Evolutionary conservation across 1,140 invertebrate species (phyloP).

Genomic region (Apis laboriosa): DNA sequence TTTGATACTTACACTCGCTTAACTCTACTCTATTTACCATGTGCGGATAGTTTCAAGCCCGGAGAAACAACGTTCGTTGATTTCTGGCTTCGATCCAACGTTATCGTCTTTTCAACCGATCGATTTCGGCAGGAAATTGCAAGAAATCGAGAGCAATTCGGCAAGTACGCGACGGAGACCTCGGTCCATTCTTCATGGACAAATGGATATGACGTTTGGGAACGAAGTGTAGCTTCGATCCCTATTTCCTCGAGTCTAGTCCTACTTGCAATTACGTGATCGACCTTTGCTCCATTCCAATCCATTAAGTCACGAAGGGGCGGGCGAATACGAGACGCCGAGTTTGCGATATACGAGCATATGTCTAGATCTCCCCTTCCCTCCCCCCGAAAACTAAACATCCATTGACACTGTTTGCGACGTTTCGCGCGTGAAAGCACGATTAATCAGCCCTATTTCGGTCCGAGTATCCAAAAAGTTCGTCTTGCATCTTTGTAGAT

Average conservation of each 20-base stretch:
- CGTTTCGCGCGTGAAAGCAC: conserved; percentile 41
- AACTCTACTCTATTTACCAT: not conserved
- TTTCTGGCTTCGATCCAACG: conserved; percentile 37
- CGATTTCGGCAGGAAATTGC: conserved; percentile 24
- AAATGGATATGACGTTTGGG: conserved; percentile 54
- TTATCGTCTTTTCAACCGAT: conserved; percentile 55
- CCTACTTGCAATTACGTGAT: conserved; percentile 65
- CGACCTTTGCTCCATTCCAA: conserved; percentile 67
- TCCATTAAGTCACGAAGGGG: conserved; percentile 64
- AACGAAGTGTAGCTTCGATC: conserved; percentile 55
- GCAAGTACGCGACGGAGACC: conserved; percentile 47
- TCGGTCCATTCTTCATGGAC: conserved; percentile 58
- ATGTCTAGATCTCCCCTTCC: conserved; percentile 46
- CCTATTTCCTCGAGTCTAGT: conserved; percentile 32
- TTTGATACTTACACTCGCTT: not conserved
- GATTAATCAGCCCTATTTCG: conserved; percentile 50
- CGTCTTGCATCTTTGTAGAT: not conserved
- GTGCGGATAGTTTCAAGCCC: not conserved
- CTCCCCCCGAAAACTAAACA: conserved; percentile 39
- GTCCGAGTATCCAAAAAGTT: not conserved
- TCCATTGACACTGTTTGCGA: conserved; percentile 31
- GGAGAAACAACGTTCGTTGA: conserved; percentile 18
- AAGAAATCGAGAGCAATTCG: conserved; percentile 52
- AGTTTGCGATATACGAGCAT: conserved; percentile 44
- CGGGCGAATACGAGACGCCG: conserved; percentile 47